These are phyloP conservation scores for Cottus gobio DNA, from an alignment of 2,113 vertebrate genomes.

Conservation along the genomic window DNA sequence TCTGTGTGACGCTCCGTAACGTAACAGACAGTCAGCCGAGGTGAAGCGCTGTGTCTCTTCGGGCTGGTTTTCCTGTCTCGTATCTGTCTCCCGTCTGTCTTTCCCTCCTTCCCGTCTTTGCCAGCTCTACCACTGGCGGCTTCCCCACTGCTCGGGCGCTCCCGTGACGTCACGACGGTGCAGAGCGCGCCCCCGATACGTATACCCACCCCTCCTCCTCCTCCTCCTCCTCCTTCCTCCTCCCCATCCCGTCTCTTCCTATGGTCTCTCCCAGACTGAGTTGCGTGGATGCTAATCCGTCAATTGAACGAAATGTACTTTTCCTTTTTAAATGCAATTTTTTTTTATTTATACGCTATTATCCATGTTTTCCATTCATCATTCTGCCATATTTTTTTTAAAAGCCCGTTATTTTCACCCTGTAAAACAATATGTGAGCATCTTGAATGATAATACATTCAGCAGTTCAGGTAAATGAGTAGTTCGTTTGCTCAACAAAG, in stretches of 20 bases:
- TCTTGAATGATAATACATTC: not conserved
- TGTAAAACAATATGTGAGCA: not conserved
- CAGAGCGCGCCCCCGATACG: slow-evolving; percentile 62
- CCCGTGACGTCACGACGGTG: slow-evolving; percentile 70
- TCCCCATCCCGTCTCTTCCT: not conserved
- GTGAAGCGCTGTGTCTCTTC: slow-evolving; percentile 21
- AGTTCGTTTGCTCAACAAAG: not conserved
- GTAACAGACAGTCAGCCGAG: slow-evolving; percentile 22
- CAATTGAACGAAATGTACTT: not conserved
- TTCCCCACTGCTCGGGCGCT: slow-evolving; percentile 66
- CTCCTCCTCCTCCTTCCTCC: not conserved
- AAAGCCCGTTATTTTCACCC: not conserved
- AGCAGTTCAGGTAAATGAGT: not conserved
- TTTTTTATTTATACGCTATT: not conserved
- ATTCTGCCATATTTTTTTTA: not conserved
- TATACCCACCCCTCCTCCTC: not conserved
- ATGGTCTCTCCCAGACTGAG: not conserved
- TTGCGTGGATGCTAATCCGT: slow-evolving; percentile 26
- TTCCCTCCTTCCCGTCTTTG: slow-evolving; percentile 62
- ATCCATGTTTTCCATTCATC: not conserved
- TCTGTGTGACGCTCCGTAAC: slow-evolving; percentile 3
- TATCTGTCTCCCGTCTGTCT: not conserved
- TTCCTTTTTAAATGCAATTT: not conserved
- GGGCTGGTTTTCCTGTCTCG: slow-evolving; percentile 18
- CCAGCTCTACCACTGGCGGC: slow-evolving; percentile 68